These are phyloP conservation scores for Danionella dracula DNA, from an alignment of 2,797 vertebrate genomes.

Conservation along the genomic window DNA sequence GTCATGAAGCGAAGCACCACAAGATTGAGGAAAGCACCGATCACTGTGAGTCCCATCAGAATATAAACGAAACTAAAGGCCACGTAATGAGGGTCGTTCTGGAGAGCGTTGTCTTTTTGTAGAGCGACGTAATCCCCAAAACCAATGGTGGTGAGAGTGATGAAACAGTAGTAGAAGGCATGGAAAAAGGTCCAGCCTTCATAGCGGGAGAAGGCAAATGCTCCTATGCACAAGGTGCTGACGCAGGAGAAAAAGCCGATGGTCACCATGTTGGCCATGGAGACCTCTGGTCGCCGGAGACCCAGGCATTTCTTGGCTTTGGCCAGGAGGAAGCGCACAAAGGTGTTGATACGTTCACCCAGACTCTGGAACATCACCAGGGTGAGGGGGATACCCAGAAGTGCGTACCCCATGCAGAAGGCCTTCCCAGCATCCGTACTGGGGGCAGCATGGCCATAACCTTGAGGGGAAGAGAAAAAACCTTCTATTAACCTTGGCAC, in stretches of 20 bases:
- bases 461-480: slow-evolving; percentile 53
- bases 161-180: slow-evolving; percentile 97
- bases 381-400: slow-evolving; percentile 94
- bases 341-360: slow-evolving; percentile 94
- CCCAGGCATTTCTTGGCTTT: slow-evolving; percentile 88
- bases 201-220: slow-evolving; percentile 85
- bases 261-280: slow-evolving; percentile 98
- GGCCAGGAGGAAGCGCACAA: slow-evolving; percentile 88
- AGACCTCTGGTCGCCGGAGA: slow-evolving; percentile 83
- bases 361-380: slow-evolving; percentile 98
- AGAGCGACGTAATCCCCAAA: slow-evolving; percentile 98
- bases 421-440: slow-evolving; percentile 95
- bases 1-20: slow-evolving; percentile 97
- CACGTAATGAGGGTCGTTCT: slow-evolving; percentile 91
- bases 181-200: slow-evolving; percentile 98
- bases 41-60: slow-evolving; percentile 89
- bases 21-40: slow-evolving; percentile 95
- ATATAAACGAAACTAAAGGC: slow-evolving; percentile 98
- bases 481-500: background rate
- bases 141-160: slow-evolving; percentile 96
- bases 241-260: slow-evolving; percentile 93
- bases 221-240: slow-evolving; percentile 89
- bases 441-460: slow-evolving; percentile 93
- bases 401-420: slow-evolving; percentile 97
- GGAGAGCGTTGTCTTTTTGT: slow-evolving; percentile 90